These are phyloP conservation scores for Calypte anna DNA, from an alignment of 2,113 vertebrate genomes.

Conservation along the genomic window DNA sequence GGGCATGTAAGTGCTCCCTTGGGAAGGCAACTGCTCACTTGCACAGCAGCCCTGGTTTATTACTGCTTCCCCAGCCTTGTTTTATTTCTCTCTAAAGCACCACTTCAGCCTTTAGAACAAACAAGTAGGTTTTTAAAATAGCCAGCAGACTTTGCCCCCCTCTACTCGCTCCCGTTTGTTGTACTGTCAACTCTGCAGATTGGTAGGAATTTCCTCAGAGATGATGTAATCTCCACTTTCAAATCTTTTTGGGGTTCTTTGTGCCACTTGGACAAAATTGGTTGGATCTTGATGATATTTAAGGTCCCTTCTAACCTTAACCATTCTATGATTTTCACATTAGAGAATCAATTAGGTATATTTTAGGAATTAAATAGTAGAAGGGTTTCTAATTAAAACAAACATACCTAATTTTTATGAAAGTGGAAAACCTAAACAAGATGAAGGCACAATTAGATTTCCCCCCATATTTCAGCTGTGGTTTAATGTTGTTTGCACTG, in stretches of 20 bases:
- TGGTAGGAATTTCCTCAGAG: neutral
- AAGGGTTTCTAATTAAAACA: neutral
- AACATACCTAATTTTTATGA: neutral
- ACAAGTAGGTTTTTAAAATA: constrained; percentile 4
- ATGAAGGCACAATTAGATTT: neutral
- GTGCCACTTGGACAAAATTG: neutral
- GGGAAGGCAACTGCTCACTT: neutral
- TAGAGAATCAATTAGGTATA: neutral
- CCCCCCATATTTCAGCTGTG: neutral
- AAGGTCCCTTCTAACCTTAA: too few species aligned
- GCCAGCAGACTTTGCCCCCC: neutral
- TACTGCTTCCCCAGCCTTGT: neutral
- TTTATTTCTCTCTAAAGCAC: constrained; percentile 54
- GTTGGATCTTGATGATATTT: too few species aligned
- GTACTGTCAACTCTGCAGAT: neutral
- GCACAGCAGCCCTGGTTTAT: constrained; percentile 25
- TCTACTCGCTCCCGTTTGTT: neutral
- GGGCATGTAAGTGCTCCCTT: neutral
- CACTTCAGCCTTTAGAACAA: constrained; percentile 44
- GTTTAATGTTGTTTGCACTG: neutral
- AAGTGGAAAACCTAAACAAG: neutral
- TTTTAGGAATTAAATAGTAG: neutral
- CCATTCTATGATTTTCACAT: neutral
- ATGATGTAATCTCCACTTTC: neutral
- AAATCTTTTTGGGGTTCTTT: neutral